Percentiles rank a stretch among this genome's conserved stretches.
Evolutionary conservation across 1,140 invertebrate genomes (phyloP).

Genomic region (Steinernema khuongi): DNA sequence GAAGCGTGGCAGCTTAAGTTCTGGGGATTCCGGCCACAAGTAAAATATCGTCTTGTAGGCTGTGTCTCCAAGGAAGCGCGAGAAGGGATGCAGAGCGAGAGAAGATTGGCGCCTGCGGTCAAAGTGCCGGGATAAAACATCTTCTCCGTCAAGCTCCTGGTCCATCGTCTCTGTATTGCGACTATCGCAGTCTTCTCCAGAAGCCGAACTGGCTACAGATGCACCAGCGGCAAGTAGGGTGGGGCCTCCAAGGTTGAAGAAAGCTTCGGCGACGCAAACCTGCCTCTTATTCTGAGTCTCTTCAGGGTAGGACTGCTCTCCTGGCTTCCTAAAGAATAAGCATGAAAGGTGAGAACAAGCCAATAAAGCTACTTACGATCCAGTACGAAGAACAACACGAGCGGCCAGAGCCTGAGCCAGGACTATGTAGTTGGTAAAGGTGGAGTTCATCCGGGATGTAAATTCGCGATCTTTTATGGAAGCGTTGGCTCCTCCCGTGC

Average conservation of each 20-base stretch:
- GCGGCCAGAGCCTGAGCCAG: not conserved
- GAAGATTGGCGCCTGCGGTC: not conserved
- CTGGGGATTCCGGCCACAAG: not conserved
- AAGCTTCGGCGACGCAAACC: not conserved
- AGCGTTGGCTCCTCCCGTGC: not conserved
- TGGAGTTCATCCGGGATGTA: not conserved
- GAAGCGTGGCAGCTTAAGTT: not conserved
- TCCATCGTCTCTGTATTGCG: not conserved
- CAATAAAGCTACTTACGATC: not conserved
- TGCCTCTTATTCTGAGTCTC: too few species aligned
- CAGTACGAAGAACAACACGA: not conserved
- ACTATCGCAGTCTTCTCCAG: not conserved
- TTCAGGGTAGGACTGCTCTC: too few species aligned
- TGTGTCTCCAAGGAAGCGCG: not conserved
- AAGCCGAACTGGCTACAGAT: not conserved
- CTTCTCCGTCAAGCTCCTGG: not conserved
- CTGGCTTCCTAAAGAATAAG: too few species aligned
- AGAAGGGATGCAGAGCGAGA: not conserved
- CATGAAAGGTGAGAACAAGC: too few species aligned
- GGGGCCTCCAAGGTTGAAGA: not conserved
- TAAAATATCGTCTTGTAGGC: not conserved
- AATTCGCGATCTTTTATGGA: not conserved
- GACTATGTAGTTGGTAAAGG: not conserved
- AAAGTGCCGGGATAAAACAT: not conserved
- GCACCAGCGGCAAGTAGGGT: not conserved